phyloP scores from a whole-genome alignment of 2,113 vertebrate genomes.

The Campylomormyrus tamandua region DNA sequence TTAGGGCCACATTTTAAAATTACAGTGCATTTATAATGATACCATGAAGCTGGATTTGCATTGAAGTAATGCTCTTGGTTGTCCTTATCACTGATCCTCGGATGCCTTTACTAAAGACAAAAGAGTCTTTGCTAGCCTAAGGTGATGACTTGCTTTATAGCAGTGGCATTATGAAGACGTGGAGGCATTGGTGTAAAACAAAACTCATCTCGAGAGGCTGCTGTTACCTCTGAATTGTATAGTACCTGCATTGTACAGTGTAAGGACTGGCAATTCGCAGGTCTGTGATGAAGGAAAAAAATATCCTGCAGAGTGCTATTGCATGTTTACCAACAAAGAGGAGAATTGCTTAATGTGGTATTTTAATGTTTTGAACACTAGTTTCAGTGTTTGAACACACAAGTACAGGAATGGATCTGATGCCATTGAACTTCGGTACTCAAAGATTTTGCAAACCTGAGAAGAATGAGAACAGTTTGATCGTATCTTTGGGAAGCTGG shows the following conservation, averaged over 20 bases:
- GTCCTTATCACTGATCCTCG: background rate
- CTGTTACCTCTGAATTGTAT: background rate
- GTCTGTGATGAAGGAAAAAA: background rate
- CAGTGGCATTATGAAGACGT: background rate
- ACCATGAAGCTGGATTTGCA: background rate
- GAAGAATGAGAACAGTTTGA: background rate
- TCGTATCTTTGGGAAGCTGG: background rate
- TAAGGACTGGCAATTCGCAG: background rate
- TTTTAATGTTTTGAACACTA: background rate
- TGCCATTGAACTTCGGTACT: background rate
- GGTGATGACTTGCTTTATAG: background rate
- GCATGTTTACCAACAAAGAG: background rate
- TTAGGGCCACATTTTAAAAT: background rate
- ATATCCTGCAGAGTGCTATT: background rate
- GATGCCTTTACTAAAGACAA: background rate
- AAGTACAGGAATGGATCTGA: background rate
- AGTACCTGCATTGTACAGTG: background rate
- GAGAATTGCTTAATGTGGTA: background rate
- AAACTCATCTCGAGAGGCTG: background rate
- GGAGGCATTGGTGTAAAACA: background rate
- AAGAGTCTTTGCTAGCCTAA: background rate
- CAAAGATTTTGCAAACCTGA: too few species aligned
- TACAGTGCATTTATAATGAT: background rate
- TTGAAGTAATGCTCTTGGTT: background rate
- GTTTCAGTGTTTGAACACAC: background rate